Evolutionary conservation across 2,797 vertebrate species (phyloP).

Genomic region (Eurystomus glaucurus): DNA sequence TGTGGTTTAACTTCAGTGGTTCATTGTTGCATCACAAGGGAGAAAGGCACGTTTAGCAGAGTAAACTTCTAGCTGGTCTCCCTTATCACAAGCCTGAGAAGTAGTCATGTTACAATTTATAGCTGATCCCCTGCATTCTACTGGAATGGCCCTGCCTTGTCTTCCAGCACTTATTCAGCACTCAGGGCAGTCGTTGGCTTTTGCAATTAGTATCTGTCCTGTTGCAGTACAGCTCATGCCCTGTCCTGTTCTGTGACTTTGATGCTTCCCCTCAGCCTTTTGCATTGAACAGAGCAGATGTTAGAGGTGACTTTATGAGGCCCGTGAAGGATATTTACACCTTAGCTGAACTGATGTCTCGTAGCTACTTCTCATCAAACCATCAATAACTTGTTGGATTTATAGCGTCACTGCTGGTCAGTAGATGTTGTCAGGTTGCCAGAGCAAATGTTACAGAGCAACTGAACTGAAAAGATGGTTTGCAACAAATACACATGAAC

Average conservation of each 20-base stretch:
- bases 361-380: neutral
- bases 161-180: neutral
- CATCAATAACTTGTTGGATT: neutral
- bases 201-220: neutral
- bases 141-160: neutral
- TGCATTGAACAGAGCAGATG: neutral
- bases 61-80: neutral
- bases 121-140: neutral
- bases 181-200: neutral
- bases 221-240: neutral
- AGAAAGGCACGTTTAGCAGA: neutral
- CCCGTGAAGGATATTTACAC: neutral
- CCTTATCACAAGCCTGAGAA: neutral
- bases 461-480: neutral
- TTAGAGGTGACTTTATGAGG: neutral
- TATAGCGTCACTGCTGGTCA: neutral
- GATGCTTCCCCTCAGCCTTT: neutral
- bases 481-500: neutral
- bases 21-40: neutral
- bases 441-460: neutral
- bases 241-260: too few species aligned
- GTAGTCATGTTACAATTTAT: neutral
- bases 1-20: neutral
- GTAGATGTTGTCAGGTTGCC: neutral
- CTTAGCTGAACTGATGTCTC: neutral